Evolutionary conservation across 2,888 invertebrate species (phyloP).

Genomic region (Brachypterus glaber): DNA sequence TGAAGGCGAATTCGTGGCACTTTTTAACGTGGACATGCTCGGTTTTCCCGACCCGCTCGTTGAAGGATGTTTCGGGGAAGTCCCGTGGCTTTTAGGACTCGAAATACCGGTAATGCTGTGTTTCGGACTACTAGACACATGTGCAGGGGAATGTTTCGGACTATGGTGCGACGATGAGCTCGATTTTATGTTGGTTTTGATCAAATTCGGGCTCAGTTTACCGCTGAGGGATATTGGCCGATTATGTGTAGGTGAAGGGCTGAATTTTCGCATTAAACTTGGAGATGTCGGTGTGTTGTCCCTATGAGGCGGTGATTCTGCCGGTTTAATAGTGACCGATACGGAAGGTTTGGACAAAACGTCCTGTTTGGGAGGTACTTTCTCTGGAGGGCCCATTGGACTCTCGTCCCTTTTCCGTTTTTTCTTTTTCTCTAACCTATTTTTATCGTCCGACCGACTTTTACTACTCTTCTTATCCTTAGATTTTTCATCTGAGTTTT

Average conservation of each 20-base stretch:
- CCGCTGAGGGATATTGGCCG: conserved; percentile 54
- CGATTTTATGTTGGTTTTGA: conserved; percentile 46
- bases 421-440: conserved; percentile 54
- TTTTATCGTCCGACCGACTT: conserved; percentile 30
- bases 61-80: conserved; percentile 66
- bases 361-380: conserved; percentile 57
- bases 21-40: conserved; percentile 80
- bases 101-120: conserved; percentile 57
- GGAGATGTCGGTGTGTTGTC: conserved; percentile 49
- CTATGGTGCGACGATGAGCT: conserved; percentile 51
- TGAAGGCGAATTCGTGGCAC: conserved; percentile 64
- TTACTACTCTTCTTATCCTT: conserved; percentile 26
- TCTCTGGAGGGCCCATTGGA: conserved; percentile 76
- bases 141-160: conserved; percentile 68
- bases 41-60: conserved; percentile 65
- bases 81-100: conserved; percentile 67
- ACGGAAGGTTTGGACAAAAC: conserved; percentile 62
- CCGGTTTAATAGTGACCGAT: conserved; percentile 63
- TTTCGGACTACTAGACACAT: conserved; percentile 58
- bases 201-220: conserved; percentile 47
- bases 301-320: conserved; percentile 46
- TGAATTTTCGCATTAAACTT: conserved; percentile 55
- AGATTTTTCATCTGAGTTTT: conserved; percentile 29
- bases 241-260: conserved; percentile 61
- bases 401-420: conserved; percentile 71